Evolutionary conservation across 2,113 vertebrate species (phyloP), one percentile per base, ranked within the genome.

Genomic region (Melanocharis versteri): DNA sequence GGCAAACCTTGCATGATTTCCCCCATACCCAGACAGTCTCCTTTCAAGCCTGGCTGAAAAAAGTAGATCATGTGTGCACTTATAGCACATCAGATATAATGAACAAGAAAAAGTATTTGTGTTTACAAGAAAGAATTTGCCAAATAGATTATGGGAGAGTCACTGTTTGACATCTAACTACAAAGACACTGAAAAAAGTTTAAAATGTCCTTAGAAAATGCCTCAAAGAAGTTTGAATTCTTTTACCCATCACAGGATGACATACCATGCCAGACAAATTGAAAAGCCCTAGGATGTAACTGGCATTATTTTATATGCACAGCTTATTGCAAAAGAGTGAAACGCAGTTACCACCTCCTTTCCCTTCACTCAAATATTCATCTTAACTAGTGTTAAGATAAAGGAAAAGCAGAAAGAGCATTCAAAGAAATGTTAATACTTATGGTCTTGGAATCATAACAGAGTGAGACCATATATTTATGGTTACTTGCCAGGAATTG

Each of bases 361-460:
- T 48, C 69, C 78, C 72, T 94, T 95, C 90, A 90, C 87, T 94
- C 70, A 94, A 94, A 91, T 91, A 91, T 93, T 79, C 89, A 76
- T 61, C 73, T 48, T n/a, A 61, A 57, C 54, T 62, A n/a, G 53
- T 26, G 28, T 69, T 85, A 68, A 73, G 73, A 94, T 81, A 86
- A 93, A 84, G 64, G 35, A 78, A 84, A 70, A 84, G 20, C 77
- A 78, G 60, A 40, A 83, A 73, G 35, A 71, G 19, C 62, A 76
- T 75, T 89, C 82, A 47, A 91, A 94, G 33, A 92, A 72, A 76
- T 28, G 20, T 50, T 91, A 91, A 69, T 85, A 62, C 50, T 95
- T 57, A 50, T 27, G 71, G 65, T 40, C 78, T 83, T 89, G 73
- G 65, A 82, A 79, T 39, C 66, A 31, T 62, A 92, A 84, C 73